These are phyloP conservation scores for Chymomyza fuscimana DNA, from an alignment of 2,888 invertebrate genomes.

Conservation along the genomic window DNA sequence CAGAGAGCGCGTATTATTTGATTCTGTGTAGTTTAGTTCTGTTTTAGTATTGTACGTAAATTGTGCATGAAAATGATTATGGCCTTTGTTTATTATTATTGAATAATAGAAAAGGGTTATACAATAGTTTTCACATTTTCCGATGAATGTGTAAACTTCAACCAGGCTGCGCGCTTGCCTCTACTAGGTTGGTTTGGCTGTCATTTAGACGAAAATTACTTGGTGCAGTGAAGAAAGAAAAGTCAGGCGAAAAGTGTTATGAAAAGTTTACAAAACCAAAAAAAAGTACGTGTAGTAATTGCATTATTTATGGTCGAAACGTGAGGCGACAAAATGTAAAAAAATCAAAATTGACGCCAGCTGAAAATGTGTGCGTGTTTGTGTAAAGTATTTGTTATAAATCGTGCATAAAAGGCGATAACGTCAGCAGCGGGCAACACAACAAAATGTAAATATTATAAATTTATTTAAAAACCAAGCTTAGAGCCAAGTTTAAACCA, in stretches of 20 bases:
- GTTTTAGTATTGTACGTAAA: neutral
- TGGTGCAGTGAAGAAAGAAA: neutral
- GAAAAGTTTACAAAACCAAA: neutral
- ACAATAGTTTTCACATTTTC: neutral
- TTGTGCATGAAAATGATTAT: neutral
- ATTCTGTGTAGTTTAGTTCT: neutral
- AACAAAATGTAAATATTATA: conserved; percentile 51
- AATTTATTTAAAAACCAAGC: neutral
- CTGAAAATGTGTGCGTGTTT: neutral
- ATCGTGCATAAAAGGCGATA: neutral
- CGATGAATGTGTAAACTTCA: neutral
- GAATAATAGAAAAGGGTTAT: neutral
- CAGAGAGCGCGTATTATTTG: neutral
- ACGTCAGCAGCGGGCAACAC: conserved; percentile 9
- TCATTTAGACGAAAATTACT: neutral
- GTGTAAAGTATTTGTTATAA: neutral
- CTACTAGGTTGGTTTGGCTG: neutral
- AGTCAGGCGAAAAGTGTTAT: neutral
- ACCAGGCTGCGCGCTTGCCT: neutral
- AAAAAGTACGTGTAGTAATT: neutral
- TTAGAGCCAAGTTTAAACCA: neutral
- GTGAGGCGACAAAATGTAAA: conserved; percentile 69
- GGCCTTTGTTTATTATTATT: too few relatives aligned
- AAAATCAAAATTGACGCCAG: conserved; percentile 1
- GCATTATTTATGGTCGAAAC: conserved; percentile 56